These are phyloP conservation scores for Festucalex cinctus DNA, from an alignment of 2,113 vertebrate genomes.

Conservation along the genomic window DNA sequence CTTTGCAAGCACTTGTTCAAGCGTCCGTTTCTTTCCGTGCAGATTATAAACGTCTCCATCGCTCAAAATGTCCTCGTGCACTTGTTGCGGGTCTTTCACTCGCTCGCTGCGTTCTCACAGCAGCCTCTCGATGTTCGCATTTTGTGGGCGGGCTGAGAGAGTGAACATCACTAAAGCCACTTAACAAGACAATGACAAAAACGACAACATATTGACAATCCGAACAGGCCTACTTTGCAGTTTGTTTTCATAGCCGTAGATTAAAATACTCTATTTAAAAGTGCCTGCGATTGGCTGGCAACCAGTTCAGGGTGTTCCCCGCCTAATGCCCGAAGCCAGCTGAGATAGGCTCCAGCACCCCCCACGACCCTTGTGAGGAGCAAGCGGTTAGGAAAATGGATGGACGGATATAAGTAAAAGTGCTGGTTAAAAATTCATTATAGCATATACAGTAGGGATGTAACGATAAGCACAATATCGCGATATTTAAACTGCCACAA, in stretches of 20 bases:
- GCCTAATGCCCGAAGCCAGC: no score
- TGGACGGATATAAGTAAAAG: no score
- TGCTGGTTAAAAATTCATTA: background rate
- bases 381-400: no score
- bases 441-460: no score
- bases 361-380: no score
- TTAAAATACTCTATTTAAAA: background rate
- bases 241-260: no score
- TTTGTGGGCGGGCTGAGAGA: background rate
- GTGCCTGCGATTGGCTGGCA: no score
- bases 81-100: slow-evolving; percentile 32
- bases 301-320: no score
- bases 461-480: no score
- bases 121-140: slow-evolving; percentile 35
- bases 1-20: slow-evolving; percentile 51
- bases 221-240: background rate
- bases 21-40: slow-evolving; percentile 40
- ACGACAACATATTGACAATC: background rate
- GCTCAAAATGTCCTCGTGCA: slow-evolving; percentile 64
- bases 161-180: background rate
- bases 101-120: slow-evolving; percentile 26
- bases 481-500: no score
- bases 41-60: slow-evolving; percentile 43
- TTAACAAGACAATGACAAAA: background rate
- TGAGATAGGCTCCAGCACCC: no score